Percentiles rank a stretch among this genome's conserved stretches.
These are phyloP conservation scores for Oreocharis arfaki DNA, from an alignment of 2,113 vertebrate species.

Conservation along the genomic window DNA sequence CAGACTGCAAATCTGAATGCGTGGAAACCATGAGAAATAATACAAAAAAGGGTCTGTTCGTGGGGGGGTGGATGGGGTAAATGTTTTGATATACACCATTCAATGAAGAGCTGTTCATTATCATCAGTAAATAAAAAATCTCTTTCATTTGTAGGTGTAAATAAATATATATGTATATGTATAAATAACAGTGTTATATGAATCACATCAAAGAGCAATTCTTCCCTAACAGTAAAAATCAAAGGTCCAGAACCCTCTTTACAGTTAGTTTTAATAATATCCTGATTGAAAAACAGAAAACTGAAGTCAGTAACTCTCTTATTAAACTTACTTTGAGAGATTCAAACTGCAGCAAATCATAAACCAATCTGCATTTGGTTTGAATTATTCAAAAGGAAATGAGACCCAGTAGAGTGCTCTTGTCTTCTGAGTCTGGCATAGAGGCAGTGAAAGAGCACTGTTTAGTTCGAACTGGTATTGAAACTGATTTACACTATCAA, in stretches of 20 bases:
- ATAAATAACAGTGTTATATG: not conserved
- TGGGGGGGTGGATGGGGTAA: fast-evolving
- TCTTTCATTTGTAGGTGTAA: not conserved
- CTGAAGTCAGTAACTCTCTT: not conserved
- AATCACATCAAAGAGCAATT: not conserved
- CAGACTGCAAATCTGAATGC: not conserved
- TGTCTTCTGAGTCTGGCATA: not conserved
- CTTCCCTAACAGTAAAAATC: not conserved
- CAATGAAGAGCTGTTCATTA: not conserved
- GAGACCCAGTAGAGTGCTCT: not conserved
- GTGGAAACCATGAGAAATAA: not conserved
- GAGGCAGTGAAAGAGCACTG: not conserved
- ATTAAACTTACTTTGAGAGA: not conserved
- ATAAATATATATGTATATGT: not conserved
- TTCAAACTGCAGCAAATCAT: not conserved
- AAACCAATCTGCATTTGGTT: not conserved
- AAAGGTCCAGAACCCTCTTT: not conserved
- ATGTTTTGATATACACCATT: not conserved
- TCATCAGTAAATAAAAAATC: not conserved
- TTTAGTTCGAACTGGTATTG: not conserved
- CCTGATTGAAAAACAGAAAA: not conserved
- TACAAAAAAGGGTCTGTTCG: not conserved
- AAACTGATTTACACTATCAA: not conserved
- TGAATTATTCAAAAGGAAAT: constrained; percentile 29
- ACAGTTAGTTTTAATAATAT: not conserved